phyloP scores from a whole-genome alignment of 2,113 vertebrate species.

The Mustelus asterias region DNA sequence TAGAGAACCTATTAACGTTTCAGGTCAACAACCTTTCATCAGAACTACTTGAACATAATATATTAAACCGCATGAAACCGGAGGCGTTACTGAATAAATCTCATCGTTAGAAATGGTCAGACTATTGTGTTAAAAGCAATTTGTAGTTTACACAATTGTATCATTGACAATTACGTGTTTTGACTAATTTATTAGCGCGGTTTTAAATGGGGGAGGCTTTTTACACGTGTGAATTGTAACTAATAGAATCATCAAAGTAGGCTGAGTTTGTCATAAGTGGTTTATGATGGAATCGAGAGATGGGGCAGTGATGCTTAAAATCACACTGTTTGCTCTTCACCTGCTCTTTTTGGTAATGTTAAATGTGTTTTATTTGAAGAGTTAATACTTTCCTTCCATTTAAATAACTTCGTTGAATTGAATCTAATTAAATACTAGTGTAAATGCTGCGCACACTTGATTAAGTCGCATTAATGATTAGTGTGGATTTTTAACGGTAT shows the following conservation, averaged over 20 bases:
- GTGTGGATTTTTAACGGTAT: background rate
- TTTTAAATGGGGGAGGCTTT: background rate
- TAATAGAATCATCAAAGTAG: background rate
- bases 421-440: background rate
- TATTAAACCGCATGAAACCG: background rate
- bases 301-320: background rate
- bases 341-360: slow-evolving; percentile 12
- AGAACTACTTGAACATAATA: background rate
- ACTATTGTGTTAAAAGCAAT: background rate
- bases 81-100: background rate
- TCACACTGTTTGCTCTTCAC: background rate
- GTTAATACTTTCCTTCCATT: background rate
- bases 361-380: background rate
- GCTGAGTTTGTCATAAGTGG: background rate
- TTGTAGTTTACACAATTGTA: background rate
- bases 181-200: background rate
- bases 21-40: background rate
- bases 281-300: background rate
- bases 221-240: background rate
- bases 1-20: background rate
- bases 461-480: background rate
- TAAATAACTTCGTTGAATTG: background rate
- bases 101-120: background rate
- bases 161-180: background rate
- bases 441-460: too few species aligned